phyloP scores from a whole-genome alignment of 64 coral and sea anemone genomes.

The Pocillopora verrucosa region DNA sequence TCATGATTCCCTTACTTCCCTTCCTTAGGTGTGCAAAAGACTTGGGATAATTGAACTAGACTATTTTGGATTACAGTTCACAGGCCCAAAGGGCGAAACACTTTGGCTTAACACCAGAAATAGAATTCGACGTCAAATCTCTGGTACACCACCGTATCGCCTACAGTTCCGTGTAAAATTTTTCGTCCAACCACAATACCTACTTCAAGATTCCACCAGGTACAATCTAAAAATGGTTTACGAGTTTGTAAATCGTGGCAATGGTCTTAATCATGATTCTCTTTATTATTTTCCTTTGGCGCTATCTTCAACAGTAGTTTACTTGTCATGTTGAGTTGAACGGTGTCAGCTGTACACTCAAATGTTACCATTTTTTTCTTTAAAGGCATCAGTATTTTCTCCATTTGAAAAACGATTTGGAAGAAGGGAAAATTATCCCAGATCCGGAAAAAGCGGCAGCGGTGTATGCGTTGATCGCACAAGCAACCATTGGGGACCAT shows the following conservation, averaged over 20 bases:
- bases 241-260: background rate
- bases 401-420: constrained; percentile 74
- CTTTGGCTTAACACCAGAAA: constrained; percentile 81
- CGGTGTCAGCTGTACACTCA: constrained; percentile 4
- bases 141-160: constrained; percentile 62
- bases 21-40: constrained; percentile 81
- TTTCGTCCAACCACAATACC: constrained; percentile 72
- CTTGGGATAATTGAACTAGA: constrained; percentile 84
- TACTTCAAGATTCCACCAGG: constrained; percentile 75
- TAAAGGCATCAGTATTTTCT: constrained; percentile 90
- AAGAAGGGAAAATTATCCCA: constrained; percentile 52
- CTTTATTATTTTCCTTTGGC: background rate
- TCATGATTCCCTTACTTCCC: background rate
- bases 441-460: constrained; percentile 57
- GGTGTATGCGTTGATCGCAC: constrained; percentile 66
- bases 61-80: constrained; percentile 79
- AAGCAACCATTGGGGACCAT: constrained; percentile 73
- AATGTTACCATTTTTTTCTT: constrained; percentile 22
- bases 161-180: constrained; percentile 81
- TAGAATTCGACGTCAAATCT: constrained; percentile 64
- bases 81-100: constrained; percentile 62
- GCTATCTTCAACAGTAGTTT: background rate
- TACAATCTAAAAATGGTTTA: background rate
- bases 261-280: background rate
- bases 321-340: background rate